A percentile compares a stretch with the other conserved stretches of the same genome.
phyloP scores from a whole-genome alignment of 2,797 vertebrate genomes.

The Sebastiscus albofasciatus region DNA sequence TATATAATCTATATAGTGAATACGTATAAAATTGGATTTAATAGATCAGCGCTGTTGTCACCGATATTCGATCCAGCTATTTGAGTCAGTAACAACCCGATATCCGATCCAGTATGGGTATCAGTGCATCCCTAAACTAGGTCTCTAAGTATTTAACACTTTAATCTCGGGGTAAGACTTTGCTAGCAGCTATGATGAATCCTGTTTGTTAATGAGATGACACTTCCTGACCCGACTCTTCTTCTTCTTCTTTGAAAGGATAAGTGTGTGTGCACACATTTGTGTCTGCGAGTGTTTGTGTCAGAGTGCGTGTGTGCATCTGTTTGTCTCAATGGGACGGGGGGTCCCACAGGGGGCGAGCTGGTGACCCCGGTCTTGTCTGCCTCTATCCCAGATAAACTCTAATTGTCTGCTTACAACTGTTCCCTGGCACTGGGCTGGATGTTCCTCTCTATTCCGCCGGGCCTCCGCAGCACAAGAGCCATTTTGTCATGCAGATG shows the following conservation, averaged over 20 bases:
- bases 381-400: constrained; percentile 89
- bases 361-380: constrained; percentile 87
- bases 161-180: constrained; percentile 55
- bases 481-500: constrained; percentile 90
- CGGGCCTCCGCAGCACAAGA: constrained; percentile 84
- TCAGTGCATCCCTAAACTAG: too few relatives aligned
- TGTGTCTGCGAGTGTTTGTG: constrained; percentile 62
- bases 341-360: constrained; percentile 82
- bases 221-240: constrained; percentile 77
- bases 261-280: constrained; percentile 69
- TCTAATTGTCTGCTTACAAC: constrained; percentile 91
- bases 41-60: too few relatives aligned
- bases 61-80: too few relatives aligned
- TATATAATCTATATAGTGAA: too few relatives aligned
- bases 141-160: constrained; percentile 45
- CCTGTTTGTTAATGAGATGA: constrained; percentile 77
- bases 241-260: constrained; percentile 71
- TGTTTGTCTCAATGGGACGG: constrained; percentile 81
- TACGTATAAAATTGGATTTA: too few relatives aligned
- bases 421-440: constrained; percentile 86
- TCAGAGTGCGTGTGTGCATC: constrained; percentile 75
- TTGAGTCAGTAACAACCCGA: too few relatives aligned
- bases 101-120: too few relatives aligned
- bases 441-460: constrained; percentile 86
- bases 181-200: constrained; percentile 66